Conservation (phyloP, 2,888 invertebrate genomes). For the Autographa pulchrina region DNA sequence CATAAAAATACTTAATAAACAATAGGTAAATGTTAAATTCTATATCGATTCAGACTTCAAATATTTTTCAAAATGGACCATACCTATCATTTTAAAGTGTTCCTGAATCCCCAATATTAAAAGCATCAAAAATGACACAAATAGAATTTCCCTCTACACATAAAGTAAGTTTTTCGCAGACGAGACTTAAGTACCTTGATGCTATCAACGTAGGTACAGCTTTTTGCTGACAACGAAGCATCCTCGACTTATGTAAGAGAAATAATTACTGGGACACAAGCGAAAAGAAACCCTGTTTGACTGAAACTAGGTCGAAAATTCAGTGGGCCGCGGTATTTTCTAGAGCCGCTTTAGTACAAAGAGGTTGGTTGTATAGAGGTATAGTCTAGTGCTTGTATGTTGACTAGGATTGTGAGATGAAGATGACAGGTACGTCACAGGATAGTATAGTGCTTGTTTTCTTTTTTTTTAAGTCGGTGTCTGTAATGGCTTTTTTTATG, state of each 20-base stretch:
- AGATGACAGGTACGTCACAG: conserved; percentile 30
- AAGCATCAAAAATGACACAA: conserved; percentile 8
- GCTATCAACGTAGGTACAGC: conserved; percentile 29
- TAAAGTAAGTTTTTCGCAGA: conserved; percentile 20
- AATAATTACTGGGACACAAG: conserved; percentile 48
- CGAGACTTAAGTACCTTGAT: conserved; percentile 35
- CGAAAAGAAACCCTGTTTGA: conserved; percentile 16
- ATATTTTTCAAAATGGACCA: too few species aligned
- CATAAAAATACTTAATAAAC: too few species aligned
- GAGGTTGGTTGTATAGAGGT: conserved; percentile 25
- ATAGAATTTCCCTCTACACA: conserved; percentile 2
- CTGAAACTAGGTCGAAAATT: neutral
- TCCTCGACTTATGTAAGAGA: conserved; percentile 42
- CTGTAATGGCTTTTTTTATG: conserved; percentile 2
- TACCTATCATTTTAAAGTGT: neutral
- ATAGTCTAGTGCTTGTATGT: conserved; percentile 35
- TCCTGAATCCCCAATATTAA: conserved; percentile 7
- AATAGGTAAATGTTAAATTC: too few species aligned
- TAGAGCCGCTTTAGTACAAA: conserved; percentile 37
- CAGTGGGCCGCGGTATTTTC: conserved; percentile 19
- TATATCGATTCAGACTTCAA: too few species aligned
- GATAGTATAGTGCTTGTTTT: conserved; percentile 7
- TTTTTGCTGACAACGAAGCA: conserved; percentile 49
- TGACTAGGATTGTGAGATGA: conserved; percentile 24
- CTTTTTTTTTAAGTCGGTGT: neutral